Conservation (phyloP, 64 coral and sea anemone species). For the Trachythela sp. region DNA sequence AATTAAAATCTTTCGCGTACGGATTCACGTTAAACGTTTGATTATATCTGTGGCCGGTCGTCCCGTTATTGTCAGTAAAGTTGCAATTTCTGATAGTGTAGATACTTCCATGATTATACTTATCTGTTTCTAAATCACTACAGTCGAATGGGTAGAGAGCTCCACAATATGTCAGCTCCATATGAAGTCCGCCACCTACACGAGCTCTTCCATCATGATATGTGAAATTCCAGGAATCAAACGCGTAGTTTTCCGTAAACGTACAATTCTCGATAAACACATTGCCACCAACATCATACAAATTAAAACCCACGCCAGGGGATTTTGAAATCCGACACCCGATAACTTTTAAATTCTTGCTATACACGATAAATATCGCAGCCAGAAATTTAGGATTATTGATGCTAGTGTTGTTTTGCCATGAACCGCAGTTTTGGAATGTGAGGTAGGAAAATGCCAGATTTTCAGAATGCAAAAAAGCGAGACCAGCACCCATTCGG, state of each 20-base stretch:
- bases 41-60: background rate
- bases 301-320: slow-evolving; percentile 22
- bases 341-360: slow-evolving; percentile 12
- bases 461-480: slow-evolving; percentile 8
- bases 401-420: slow-evolving; percentile 22
- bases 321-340: background rate
- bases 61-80: background rate
- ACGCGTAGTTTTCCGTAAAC: slow-evolving; percentile 9
- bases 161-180: slow-evolving; percentile 42
- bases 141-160: slow-evolving; percentile 17
- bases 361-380: slow-evolving; percentile 31
- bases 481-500: background rate
- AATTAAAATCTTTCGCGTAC: slow-evolving; percentile 17
- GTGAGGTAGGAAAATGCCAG: background rate
- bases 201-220: background rate
- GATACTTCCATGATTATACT: slow-evolving; percentile 1
- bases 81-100: background rate
- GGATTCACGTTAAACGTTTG: background rate
- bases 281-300: slow-evolving; percentile 32
- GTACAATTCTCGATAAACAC: background rate
- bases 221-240: background rate
- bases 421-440: background rate
- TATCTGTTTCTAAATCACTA: slow-evolving; percentile 8
- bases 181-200: slow-evolving; percentile 16
- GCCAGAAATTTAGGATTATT: slow-evolving; percentile 23